A percentile compares a stretch with the other conserved stretches of the same genome.
Evolutionary conservation across 2,888 invertebrate species (phyloP).

Genomic region (Napeogenes inachia): DNA sequence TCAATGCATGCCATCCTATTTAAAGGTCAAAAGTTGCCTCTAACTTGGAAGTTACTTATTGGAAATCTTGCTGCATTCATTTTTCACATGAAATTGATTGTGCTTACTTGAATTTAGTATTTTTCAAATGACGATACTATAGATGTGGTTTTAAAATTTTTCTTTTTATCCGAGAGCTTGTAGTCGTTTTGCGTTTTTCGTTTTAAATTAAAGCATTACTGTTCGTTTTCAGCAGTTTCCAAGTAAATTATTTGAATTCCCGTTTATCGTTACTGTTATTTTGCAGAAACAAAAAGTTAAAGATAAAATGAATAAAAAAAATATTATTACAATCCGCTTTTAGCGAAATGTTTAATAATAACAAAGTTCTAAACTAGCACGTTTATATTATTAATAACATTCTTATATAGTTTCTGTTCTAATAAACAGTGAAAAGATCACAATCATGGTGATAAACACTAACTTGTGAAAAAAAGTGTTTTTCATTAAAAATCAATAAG

Average conservation of each 20-base stretch:
- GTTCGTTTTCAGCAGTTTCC: conserved; percentile 3
- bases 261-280: not conserved
- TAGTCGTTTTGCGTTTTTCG: not conserved
- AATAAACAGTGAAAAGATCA: too few species aligned
- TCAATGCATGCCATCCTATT: conserved; percentile 43
- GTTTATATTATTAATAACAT: too few species aligned
- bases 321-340: too few species aligned
- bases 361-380: too few species aligned
- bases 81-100: conserved; percentile 22
- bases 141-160: conserved; percentile 13
- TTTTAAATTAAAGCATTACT: conserved; percentile 3
- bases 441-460: too few species aligned
- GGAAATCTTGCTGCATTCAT: conserved; percentile 22
- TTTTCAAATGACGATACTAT: not conserved
- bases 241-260: conserved; percentile 1
- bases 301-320: too few species aligned
- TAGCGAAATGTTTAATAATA: too few species aligned
- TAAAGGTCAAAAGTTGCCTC: conserved; percentile 37
- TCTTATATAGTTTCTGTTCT: too few species aligned
- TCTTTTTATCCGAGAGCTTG: not conserved
- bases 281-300: not conserved
- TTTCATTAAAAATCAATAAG: too few species aligned
- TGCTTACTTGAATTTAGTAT: conserved; percentile 15
- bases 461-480: too few species aligned
- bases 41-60: conserved; percentile 26